Base-by-base conservation (phyloP, 2,113 vertebrate species). In the Ophthalmolycus amberensis region DNA sequence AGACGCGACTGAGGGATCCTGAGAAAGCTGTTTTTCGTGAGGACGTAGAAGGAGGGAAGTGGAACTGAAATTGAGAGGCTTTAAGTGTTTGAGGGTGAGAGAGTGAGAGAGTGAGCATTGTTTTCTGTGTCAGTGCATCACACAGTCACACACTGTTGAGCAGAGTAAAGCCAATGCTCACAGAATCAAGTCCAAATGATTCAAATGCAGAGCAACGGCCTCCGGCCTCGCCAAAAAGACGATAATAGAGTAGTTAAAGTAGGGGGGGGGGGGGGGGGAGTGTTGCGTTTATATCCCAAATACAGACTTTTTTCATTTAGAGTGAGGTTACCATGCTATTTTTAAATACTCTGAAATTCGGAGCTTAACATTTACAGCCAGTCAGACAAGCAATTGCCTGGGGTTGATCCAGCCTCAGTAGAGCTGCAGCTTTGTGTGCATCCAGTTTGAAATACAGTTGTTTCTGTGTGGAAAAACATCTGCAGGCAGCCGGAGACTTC, bases 181-280 rank as follows among this genome's bases (percentile, higher is more conserved):
- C 56, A 20, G 52, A 77, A 70, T 60, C 12, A 4, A 52, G 50
- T 77, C 75, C 59, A 38, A 48, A 76, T 16, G 37, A 85, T 87
- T 84, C 70, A 78, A 68, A 91, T 92, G 71, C 83, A 83, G 67
- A 89, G 73, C 68, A 59, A 32, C 32, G 20, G 83, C 73, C 59
- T 70, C 32, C 0, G 71, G 78, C 46, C 14, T 14, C 27, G 48
- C 18, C 22, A 65, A 79, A 63, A 66, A 34, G 37, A 54, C 5
- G 6, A 58, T 66, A 12, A 81, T n/a, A 63, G 11, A 46, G 48
- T 15, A 42, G 83, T 80, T 64, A 48, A 84, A 75, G 18, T 7
- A 20, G 7, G 60, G 48, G 32, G 58, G 59, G 50, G 18, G 5
- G 34, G 34, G 14, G 27, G 16, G n/a, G 11, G 29, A 5, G 27